Conservation (phyloP, 2,797 vertebrate genomes). For the Neolamprologus multifasciatus region DNA sequence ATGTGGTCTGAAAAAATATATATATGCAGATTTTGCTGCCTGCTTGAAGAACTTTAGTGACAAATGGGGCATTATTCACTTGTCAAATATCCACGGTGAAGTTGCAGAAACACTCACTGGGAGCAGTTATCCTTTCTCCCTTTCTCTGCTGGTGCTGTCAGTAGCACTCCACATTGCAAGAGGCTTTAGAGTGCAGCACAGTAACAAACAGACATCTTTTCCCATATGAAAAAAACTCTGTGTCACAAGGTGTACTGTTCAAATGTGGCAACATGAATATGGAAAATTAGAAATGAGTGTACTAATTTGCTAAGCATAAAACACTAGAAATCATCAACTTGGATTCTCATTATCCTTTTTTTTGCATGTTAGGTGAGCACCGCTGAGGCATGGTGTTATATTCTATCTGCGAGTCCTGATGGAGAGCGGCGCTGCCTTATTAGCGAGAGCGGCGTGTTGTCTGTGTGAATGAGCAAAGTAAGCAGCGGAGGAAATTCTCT, state of each 20-base stretch:
- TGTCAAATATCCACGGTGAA: background rate
- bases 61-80: conserved; percentile 1
- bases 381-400: background rate
- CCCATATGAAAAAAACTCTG: background rate
- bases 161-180: background rate
- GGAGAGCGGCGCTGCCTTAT: background rate
- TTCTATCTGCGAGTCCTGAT: background rate
- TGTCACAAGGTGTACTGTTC: background rate
- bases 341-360: background rate
- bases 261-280: background rate
- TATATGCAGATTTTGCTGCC: background rate
- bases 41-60: background rate
- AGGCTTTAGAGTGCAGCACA: background rate
- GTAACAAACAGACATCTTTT: background rate
- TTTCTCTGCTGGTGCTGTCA: background rate
- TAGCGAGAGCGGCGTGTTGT: background rate
- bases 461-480: conserved; percentile 15
- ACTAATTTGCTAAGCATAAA: background rate
- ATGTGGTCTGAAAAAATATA: background rate
- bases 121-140: background rate
- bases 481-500: background rate
- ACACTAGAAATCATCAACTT: background rate
- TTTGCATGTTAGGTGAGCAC: background rate
- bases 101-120: background rate
- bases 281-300: background rate